Base-by-base conservation (phyloP, 2,113 vertebrate genomes). In the Bothrops jararaca region DNA sequence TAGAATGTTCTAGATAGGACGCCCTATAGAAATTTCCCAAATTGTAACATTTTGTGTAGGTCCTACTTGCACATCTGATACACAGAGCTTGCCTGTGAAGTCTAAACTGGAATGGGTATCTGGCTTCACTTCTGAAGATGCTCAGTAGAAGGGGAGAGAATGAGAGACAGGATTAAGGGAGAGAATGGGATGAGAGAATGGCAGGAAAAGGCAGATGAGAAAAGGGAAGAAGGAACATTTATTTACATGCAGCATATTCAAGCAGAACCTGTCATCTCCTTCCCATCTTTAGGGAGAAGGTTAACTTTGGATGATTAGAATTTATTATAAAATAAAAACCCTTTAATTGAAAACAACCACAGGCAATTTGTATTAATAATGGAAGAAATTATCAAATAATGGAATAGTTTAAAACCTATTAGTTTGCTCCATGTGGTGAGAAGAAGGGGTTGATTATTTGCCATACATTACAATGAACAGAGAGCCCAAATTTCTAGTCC, bases 281-380 rank as follows among this genome's bases (percentile, higher is more conserved):
- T 64, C 53, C 92, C 60, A 26, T 34, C 52, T 95, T 96, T 95
- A 95, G 94, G 89, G 64, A 69, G 64, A 69, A 69, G 13, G 29
- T 69, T 69, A 39, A 56, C 89, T 39, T n/a, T 92, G 94, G 93
- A 93, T 95, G 96, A 97, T 94, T 96, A 96, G 96, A 96, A 97
- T 97, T 97, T 97, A 96, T 95, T 52, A 91, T 96, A 94, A 97
- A 97, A 97, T 97, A 96, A 96, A 97, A 97, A 95, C 90, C 90
- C 69, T 96, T 92, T 95, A 96, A 97, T 97, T 96, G 97, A 97
- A 97, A 97, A 95, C 0, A 39, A 97, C 93, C 95, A 95, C 95
- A 74, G 42, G 95, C 95, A 96, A 97, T 98, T 98, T 97, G 94
- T 94, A 95, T 96, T 96, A 97, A 97, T 98, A 98, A 96, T 22